These are phyloP conservation scores for Anthopleura xanthogrammica DNA, from an alignment of 92 coral and sea anemone species.

Conservation along the genomic window DNA sequence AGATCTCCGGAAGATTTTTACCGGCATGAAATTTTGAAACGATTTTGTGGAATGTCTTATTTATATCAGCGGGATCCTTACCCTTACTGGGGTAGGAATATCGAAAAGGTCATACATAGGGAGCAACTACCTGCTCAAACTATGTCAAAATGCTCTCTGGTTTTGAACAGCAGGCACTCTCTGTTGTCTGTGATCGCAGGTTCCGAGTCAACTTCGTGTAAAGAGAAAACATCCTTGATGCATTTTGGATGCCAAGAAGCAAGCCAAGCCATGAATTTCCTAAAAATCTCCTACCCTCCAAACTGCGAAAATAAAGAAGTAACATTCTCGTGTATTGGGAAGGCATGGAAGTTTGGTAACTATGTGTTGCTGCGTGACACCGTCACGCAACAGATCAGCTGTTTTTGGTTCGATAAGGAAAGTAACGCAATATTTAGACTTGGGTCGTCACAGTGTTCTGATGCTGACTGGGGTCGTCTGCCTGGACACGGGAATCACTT, in stretches of 20 bases:
- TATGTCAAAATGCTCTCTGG: constrained; percentile 41
- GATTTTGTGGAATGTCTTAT: constrained; percentile 55
- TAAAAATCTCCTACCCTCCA: constrained; percentile 38
- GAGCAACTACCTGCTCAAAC: constrained; percentile 11
- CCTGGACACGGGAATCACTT: constrained; percentile 38
- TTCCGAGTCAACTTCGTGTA: constrained; percentile 30
- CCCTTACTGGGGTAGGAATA: constrained; percentile 80
- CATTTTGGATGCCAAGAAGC: constrained; percentile 53
- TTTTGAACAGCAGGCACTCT: constrained; percentile 44
- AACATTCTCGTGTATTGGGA: constrained; percentile 53
- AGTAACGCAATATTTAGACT: constrained; percentile 50
- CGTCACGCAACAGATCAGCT: constrained; percentile 34
- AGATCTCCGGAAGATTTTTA: constrained; percentile 35
- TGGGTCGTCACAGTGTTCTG: constrained; percentile 75
- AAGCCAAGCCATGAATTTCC: neutral
- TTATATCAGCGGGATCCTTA: constrained; percentile 66
- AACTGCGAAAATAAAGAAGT: constrained; percentile 41
- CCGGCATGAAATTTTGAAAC: constrained; percentile 34
- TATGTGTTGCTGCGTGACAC: constrained; percentile 55
- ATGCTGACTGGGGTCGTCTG: constrained; percentile 59
- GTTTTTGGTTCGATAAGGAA: constrained; percentile 62
- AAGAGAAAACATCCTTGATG: constrained; percentile 38
- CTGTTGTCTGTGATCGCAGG: constrained; percentile 39
- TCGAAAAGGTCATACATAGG: constrained; percentile 60
- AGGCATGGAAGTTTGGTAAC: constrained; percentile 58